A percentile compares a stretch with the other conserved stretches of the same genome.
These are phyloP conservation scores for Python bivittatus DNA, from an alignment of 2,113 vertebrate species.

Conservation along the genomic window DNA sequence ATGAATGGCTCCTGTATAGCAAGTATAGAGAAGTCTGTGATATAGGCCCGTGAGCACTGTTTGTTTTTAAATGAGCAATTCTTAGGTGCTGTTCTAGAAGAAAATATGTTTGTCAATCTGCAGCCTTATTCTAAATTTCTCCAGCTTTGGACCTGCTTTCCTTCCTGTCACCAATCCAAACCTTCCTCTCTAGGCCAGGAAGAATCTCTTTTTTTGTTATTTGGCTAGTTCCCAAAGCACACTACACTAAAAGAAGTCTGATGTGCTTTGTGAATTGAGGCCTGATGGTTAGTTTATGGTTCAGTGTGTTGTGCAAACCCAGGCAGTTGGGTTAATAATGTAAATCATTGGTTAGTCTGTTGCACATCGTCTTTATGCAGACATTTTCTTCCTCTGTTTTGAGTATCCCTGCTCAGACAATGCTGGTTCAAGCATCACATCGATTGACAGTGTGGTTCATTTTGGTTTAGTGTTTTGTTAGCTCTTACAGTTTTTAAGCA, in stretches of 20 bases:
- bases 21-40: neutral
- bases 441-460: neutral
- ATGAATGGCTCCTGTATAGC: neutral
- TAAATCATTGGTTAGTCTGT: neutral
- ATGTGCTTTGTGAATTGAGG: neutral
- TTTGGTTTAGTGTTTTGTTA: neutral
- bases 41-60: neutral
- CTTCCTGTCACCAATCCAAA: neutral
- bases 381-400: neutral
- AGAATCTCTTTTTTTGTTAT: neutral
- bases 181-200: neutral
- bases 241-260: neutral
- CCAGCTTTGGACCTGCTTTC: neutral
- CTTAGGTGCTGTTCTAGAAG: neutral
- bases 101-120: neutral
- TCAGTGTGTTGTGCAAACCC: neutral
- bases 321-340: neutral
- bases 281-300: neutral
- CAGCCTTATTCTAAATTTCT: neutral
- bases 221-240: neutral
- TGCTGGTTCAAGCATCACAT: neutral
- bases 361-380: neutral
- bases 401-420: neutral
- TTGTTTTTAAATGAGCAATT: neutral
- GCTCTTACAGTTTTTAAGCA: neutral